Evolutionary conservation across 2,113 vertebrate species (phyloP), one percentile per base, ranked within the genome.

Genomic region (Cyanistes caeruleus): DNA sequence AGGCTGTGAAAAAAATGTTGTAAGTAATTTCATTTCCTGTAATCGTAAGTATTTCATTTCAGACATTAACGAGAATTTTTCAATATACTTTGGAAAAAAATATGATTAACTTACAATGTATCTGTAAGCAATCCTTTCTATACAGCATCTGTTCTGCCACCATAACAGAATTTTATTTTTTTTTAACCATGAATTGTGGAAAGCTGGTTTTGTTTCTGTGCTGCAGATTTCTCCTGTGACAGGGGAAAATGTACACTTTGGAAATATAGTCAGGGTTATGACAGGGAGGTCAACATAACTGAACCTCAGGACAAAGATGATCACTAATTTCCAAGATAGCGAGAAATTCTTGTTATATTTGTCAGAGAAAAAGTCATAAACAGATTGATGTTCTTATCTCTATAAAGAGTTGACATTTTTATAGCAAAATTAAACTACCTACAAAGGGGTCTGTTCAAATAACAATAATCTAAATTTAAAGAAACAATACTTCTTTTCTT

Each of bases 41-140:
- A 98, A 98, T 98, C 95, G 92, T 97, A 98, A 98, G 94, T 97
- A 98, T 98, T 98, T 98, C 87, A 96, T 92, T 97, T 93, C 72
- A 89, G 94, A 95, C 95, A 95, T 94, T 92, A 94, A 94, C 1
- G 7, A 90, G 78, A 90, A 80, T 63, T 93, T 94, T 89, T 80
- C 86, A 91, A 53, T 69, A 91, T 69, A 80, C 63, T 93, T 95
- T 48, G 35, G 89, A 75, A 94, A 95, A 95, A 95, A 12, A 76
- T 87, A 84, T 89, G 41, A 95, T 97, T 96, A 76, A 83, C 48
- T 87, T 69, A 62, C 44, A 62, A 30, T 39, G 58, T 79, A 93
- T 91, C 87, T 95, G 51, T 74, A 67, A 93, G 81, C 58, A 92
- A 76, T 89, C 23, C 64, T 93, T 96, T 87, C 65, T 59, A 7